Evolutionary conservation across 2,797 vertebrate species (phyloP), one percentile per base, ranked within the genome.

Genomic region (Dendrocincla fuliginosa): DNA sequence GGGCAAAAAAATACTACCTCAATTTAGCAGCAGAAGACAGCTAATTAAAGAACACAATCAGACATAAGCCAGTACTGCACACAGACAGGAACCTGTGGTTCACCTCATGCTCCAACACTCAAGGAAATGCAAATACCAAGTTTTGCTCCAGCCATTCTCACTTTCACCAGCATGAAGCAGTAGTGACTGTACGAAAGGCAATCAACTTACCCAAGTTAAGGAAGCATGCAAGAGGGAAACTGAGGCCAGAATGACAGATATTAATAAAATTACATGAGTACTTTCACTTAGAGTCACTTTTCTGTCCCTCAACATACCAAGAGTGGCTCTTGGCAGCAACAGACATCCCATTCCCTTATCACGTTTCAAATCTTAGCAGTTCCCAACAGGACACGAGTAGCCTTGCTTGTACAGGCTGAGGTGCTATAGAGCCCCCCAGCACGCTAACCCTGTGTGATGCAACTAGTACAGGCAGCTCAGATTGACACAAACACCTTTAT

Each of bases 81-180:
- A 80, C 7, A 71, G 60, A 32, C 44, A 32, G 46, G 24, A 71
- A 81, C 41, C 42, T 68, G 59, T 3, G 2, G 65, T 77, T 93
- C 69, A 59, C 42, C 55, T 84, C 81, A 74, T 13, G 59, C 13
- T 79, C 37, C 53, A 84, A 41, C 18, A 71, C n/a, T 60, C 14
- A 9, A 75, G 19, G 14, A 92, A 94, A 93, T 39, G n/a, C 70
- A 75, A 93, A 90, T 11, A 78, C 2, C 30, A 60, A 92, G 30
- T 37, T 44, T 83, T 11, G 50, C 24, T 88, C 42, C 86, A 78
- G 67, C 23, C 55, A 55, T 86, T 78, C 59, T 79, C 77, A n/a
- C 57, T 86, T 64, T 59, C 73, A 63, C 63, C 65, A 93, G 88
- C 74, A 88, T 46, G 42, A 95, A 55, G 70, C 83, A 91, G 76